Evolutionary conservation across 2,888 invertebrate species (phyloP).

Genomic region (Oscheius myriophilus): DNA sequence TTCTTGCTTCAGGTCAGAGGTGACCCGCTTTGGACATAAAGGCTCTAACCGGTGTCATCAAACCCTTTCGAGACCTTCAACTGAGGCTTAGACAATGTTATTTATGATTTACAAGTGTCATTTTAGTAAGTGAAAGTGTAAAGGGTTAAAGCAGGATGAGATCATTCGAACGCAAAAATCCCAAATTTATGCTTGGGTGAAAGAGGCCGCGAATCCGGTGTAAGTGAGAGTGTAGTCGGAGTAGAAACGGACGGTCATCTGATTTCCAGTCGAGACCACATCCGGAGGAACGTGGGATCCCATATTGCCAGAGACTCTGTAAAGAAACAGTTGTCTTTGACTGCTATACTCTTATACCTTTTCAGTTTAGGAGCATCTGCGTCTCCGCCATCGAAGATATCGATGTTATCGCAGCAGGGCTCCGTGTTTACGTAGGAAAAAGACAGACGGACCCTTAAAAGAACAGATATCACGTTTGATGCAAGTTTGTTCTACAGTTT

Average conservation of each 20-base stretch:
- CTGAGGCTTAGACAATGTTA: too few species aligned
- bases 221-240: slow-evolving; percentile 23
- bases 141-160: too few species aligned
- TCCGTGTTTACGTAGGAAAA: slow-evolving; percentile 19
- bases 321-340: not conserved
- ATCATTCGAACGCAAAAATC: too few species aligned
- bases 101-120: too few species aligned
- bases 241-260: slow-evolving; percentile 21
- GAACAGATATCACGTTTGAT: slow-evolving; percentile 36
- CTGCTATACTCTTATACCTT: slow-evolving; percentile 1
- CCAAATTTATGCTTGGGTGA: not conserved
- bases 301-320: slow-evolving; percentile 14
- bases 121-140: too few species aligned
- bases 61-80: too few species aligned
- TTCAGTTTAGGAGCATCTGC: not conserved
- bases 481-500: slow-evolving; percentile 9
- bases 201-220: slow-evolving; percentile 19
- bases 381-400: slow-evolving; percentile 22
- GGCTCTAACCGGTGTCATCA: too few species aligned
- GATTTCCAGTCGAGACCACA: not conserved
- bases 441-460: slow-evolving; percentile 16
- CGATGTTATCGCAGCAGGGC: slow-evolving; percentile 26
- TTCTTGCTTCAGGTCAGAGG: too few species aligned
- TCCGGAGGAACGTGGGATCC: not conserved
- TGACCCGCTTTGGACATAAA: too few species aligned